Evolutionary conservation across 2,888 invertebrate genomes (phyloP), one percentile per base, ranked within the genome.

Genomic region (Lagria hirta): DNA sequence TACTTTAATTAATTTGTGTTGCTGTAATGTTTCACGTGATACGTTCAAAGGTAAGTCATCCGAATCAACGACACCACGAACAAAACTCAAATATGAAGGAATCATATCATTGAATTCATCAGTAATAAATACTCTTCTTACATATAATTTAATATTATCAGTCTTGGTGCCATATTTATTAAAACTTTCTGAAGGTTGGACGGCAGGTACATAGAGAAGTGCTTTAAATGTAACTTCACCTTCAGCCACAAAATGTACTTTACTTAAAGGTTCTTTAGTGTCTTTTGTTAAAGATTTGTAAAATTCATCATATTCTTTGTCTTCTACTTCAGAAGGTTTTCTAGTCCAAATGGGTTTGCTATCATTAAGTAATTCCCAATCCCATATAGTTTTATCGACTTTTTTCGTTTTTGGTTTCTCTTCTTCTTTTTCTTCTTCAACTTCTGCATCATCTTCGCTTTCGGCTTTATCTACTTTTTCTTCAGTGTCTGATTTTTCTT

Each of bases 81-180:
- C 83, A 72, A 99, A 99, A 56, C 83, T 86, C 58, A 99, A 78
- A 72, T 97, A 99, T 71, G 90, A 95, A 54, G 99, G 98, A 88
- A 99, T 92, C 87, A 99, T 93, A 69, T 99, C 98, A 70, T 93
- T 93, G 79, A 99, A 98, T 76, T 99, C 95, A 72, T 99, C 98
- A 4, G 98, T 98, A 74, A 99, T 99, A 76, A 99, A 99, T 8
- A 99, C 99, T 48, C 99, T 82, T 46, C 98, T 82, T 40, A 99
- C 99, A 73, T 93, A 99, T 49, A 99, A 79, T 73, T 97, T 97
- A 65, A 97, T 96, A 73, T 92, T 87, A 71, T 97, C 96, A 3
- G 87, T 84, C 68, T 89, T 89, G 54, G 93, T 89, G 59, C 97
- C 98, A 70, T 98, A 98, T 67, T 85, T 84, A 74, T 94, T 94